phyloP scores from a whole-genome alignment of 2,888 invertebrate species.

The Creontiades dilutus region DNA sequence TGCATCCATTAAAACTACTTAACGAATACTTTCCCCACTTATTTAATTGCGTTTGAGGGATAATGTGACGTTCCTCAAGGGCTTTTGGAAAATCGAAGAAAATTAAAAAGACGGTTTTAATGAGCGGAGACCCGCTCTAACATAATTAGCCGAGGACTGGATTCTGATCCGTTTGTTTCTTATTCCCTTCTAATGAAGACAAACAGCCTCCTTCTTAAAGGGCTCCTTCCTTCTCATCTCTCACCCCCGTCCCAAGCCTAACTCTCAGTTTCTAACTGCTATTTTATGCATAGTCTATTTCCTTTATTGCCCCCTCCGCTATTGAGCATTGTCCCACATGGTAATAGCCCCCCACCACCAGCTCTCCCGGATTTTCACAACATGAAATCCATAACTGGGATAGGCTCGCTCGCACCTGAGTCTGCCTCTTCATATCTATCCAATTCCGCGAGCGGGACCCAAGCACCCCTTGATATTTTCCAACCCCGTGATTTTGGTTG shows the following conservation, averaged over 20 bases:
- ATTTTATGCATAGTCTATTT: conserved; percentile 73
- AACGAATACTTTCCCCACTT: too few relatives aligned
- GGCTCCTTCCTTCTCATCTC: conserved; percentile 26
- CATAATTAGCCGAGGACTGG: conserved; percentile 68
- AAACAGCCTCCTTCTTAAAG: conserved; percentile 67
- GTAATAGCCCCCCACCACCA: conserved; percentile 42
- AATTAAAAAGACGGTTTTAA: conserved; percentile 60
- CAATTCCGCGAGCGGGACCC: neutral
- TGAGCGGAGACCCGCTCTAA: conserved; percentile 63
- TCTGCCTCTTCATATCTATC: conserved; percentile 19
- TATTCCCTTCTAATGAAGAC: conserved; percentile 67
- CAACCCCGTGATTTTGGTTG: neutral
- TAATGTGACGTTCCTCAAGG: too few relatives aligned
- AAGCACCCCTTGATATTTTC: neutral
- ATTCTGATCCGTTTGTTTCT: conserved; percentile 60
- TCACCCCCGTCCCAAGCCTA: neutral
- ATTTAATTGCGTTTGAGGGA: too few relatives aligned
- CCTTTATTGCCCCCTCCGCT: conserved; percentile 70
- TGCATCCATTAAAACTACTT: too few relatives aligned
- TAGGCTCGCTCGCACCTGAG: conserved; percentile 59
- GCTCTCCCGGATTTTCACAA: conserved; percentile 5
- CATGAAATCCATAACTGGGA: conserved; percentile 66
- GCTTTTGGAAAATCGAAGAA: too few relatives aligned
- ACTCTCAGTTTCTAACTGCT: conserved; percentile 66
- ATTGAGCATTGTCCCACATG: conserved; percentile 70